Conservation (phyloP, 2,113 vertebrate species). For the Mionectes macconnelli region DNA sequence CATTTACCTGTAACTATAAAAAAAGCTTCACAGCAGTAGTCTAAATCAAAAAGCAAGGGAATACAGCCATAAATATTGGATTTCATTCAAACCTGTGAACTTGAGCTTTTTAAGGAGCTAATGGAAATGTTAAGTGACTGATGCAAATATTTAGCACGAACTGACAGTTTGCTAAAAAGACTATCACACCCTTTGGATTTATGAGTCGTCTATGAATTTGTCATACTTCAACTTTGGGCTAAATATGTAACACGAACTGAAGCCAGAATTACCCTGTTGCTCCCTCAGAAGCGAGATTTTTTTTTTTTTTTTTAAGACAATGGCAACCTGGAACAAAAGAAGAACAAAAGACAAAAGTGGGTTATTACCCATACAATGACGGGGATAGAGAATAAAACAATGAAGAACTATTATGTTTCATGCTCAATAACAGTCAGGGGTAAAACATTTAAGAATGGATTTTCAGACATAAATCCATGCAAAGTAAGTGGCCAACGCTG, state of each 20-base stretch:
- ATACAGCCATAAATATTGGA: not conserved
- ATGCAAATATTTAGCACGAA: slow-evolving; percentile 48
- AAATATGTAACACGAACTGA: not conserved
- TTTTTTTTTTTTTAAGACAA: not conserved
- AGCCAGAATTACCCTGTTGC: not conserved
- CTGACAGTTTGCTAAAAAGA: slow-evolving; percentile 39
- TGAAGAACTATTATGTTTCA: not conserved
- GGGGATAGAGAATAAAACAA: not conserved
- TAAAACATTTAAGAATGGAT: not conserved
- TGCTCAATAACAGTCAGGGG: not conserved
- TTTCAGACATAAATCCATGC: not conserved
- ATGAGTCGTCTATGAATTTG: not conserved
- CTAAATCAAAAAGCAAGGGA: not conserved
- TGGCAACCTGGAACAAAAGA: not conserved
- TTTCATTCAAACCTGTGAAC: slow-evolving; percentile 7
- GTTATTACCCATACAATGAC: not conserved
- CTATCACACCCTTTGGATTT: not conserved
- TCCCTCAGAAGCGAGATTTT: not conserved
- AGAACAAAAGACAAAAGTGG: not conserved
- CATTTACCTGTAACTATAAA: not conserved
- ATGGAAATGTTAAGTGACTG: slow-evolving; percentile 25
- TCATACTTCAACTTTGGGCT: slow-evolving; percentile 34
- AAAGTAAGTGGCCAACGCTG: fast-evolving
- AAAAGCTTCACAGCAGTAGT: not conserved
- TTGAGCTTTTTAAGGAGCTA: slow-evolving; percentile 38